Conservation (phyloP, 1,140 invertebrate species). For the Drosophila pallidifrons region DNA sequence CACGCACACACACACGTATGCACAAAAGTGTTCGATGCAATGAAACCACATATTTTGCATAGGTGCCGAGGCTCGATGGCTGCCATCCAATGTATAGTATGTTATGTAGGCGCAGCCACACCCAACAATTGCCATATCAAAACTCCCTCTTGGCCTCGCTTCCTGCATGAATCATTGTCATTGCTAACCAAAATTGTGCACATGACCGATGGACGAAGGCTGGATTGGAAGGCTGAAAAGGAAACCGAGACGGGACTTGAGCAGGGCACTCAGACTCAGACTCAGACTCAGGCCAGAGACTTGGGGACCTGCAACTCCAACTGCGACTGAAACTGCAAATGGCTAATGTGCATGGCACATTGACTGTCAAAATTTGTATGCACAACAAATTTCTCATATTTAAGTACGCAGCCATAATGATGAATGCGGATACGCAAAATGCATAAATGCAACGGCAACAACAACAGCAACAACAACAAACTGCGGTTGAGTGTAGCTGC, state of each 20-base stretch:
- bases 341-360: conserved; percentile 70
- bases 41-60: conserved; percentile 48
- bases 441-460: conserved; percentile 66
- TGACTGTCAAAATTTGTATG: conserved; percentile 78
- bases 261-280: background rate
- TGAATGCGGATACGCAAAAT: conserved; percentile 71
- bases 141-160: conserved; percentile 14
- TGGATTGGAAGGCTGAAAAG: background rate
- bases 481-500: conserved; percentile 12
- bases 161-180: conserved; percentile 67
- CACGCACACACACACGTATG: conserved; percentile 5
- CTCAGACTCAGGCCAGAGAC: background rate
- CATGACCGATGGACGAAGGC: conserved; percentile 43
- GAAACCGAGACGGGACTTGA: conserved; percentile 5
- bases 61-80: conserved; percentile 13
- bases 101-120: conserved; percentile 9
- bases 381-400: conserved; percentile 81
- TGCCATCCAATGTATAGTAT: conserved; percentile 6
- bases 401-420: conserved; percentile 72
- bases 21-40: conserved; percentile 3
- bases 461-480: conserved; percentile 21
- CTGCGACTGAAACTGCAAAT: conserved; percentile 25
- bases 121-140: background rate
- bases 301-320: conserved; percentile 11
- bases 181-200: conserved; percentile 69